Conservation (phyloP, 2,888 invertebrate species). For the Apamea anceps region DNA sequence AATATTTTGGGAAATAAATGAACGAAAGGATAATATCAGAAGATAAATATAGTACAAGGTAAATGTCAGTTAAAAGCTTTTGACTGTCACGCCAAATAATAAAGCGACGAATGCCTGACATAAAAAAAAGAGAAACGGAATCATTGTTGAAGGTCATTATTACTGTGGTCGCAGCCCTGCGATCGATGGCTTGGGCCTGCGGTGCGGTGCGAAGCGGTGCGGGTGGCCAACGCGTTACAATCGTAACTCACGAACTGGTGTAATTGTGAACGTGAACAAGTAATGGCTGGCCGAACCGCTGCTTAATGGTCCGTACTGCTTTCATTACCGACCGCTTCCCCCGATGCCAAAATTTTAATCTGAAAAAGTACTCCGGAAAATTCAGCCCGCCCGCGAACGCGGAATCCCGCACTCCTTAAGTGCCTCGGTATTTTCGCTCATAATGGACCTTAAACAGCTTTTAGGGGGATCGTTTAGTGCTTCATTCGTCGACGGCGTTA, state of each 20-base stretch:
- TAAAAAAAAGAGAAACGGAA: conserved; percentile 24
- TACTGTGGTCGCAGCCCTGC: conserved; percentile 56
- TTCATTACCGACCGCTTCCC: conserved; percentile 82
- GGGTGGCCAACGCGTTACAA: conserved; percentile 70
- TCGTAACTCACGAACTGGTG: conserved; percentile 81
- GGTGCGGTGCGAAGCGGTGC: conserved; percentile 49
- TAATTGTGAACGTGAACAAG: conserved; percentile 84
- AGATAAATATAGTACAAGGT: neutral
- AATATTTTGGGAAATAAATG: neutral
- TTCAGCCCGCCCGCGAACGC: conserved; percentile 62
- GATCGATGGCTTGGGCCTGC: conserved; percentile 56
- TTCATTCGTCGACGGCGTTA: conserved; percentile 80
- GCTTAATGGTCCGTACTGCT: conserved; percentile 83
- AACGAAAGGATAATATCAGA: neutral
- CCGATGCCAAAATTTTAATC: conserved; percentile 84
- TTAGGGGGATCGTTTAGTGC: conserved; percentile 79
- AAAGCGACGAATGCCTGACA: conserved; percentile 10
- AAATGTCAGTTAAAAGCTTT: conserved; percentile 3
- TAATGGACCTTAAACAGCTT: conserved; percentile 84
- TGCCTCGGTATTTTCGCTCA: conserved; percentile 77
- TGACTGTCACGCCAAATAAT: conserved; percentile 22
- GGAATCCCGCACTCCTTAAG: conserved; percentile 73
- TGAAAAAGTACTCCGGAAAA: conserved; percentile 76
- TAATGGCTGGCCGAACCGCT: conserved; percentile 78
- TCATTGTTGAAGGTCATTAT: conserved; percentile 63